Evolutionary conservation across 2,113 vertebrate genomes (phyloP).

Genomic region (Pterocles gutturalis): DNA sequence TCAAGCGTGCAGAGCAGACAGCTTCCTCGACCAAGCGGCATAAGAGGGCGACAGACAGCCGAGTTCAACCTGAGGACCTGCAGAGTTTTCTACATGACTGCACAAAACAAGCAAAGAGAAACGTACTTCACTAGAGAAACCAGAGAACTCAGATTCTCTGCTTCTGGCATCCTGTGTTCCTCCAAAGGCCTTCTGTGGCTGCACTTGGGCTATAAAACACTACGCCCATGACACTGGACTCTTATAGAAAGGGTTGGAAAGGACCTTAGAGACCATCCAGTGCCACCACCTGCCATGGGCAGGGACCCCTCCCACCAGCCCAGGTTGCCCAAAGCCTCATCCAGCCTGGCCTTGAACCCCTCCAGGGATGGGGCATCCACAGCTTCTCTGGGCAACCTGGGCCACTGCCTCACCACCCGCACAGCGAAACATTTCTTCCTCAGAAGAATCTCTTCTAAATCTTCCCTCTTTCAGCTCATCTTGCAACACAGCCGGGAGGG

Average conservation of each 20-base stretch:
- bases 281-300: too few relatives aligned
- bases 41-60: background rate
- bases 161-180: background rate
- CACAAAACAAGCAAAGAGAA: background rate
- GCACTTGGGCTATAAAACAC: background rate
- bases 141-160: background rate
- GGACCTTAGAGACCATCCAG: too few relatives aligned
- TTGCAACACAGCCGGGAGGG: background rate
- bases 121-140: background rate
- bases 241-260: too few relatives aligned
- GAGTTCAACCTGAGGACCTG: fast-evolving
- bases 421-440: too few relatives aligned
- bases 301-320: too few relatives aligned
- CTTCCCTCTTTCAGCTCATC: too few relatives aligned
- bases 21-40: background rate
- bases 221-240: fast-evolving
- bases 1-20: background rate
- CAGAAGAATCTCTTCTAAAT: too few relatives aligned
- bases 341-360: too few relatives aligned
- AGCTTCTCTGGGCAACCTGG: too few relatives aligned
- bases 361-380: too few relatives aligned
- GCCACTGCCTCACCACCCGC: too few relatives aligned
- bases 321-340: too few relatives aligned
- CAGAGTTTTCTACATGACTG: background rate
- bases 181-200: background rate